Percentiles rank a stretch among this genome's conserved stretches.
These are phyloP conservation scores for Paradisaea rubra DNA, from an alignment of 2,113 vertebrate genomes.

Conservation along the genomic window DNA sequence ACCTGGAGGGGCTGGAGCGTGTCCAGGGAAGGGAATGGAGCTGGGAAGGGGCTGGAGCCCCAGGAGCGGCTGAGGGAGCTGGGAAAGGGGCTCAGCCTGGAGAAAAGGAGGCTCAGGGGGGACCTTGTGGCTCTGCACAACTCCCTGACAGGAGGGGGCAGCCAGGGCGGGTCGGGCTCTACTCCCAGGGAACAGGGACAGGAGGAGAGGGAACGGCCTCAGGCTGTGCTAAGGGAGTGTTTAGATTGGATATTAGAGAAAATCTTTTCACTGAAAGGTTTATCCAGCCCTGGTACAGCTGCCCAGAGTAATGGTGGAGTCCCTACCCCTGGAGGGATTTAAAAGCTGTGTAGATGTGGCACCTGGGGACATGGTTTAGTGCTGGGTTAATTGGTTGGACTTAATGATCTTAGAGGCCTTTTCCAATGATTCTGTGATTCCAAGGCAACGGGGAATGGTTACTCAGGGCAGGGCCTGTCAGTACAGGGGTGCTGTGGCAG, in stretches of 20 bases:
- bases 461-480: background rate
- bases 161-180: fast-evolving
- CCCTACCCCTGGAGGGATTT: background rate
- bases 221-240: background rate
- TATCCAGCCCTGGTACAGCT: background rate
- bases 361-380: background rate
- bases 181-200: background rate
- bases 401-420: background rate
- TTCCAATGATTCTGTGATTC: background rate
- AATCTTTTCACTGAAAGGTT: background rate
- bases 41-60: background rate
- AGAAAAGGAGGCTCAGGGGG: background rate
- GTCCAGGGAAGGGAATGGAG: background rate
- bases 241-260: background rate
- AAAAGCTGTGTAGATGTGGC: background rate
- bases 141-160: background rate
- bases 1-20: background rate
- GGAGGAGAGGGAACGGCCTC: background rate
- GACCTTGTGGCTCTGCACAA: background rate
- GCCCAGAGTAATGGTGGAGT: background rate
- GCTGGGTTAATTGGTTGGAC: background rate
- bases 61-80: background rate
- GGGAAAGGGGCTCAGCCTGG: background rate
- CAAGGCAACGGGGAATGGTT: fast-evolving
- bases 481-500: fast-evolving